phyloP scores from a whole-genome alignment of 2,113 vertebrate genomes.

The Glareola pratincola region DNA sequence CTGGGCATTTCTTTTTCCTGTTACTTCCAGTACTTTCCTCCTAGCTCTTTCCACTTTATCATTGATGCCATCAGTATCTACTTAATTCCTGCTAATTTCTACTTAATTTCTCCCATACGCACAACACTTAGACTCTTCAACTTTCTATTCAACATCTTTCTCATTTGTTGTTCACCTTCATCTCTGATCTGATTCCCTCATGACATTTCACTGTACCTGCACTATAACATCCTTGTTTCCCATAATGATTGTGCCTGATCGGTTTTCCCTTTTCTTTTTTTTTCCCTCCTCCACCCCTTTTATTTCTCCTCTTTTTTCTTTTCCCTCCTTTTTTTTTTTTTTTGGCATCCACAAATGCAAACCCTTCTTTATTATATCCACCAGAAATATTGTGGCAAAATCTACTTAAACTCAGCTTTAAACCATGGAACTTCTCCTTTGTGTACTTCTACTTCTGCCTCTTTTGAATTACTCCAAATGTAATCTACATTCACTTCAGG shows the following conservation, averaged over 20 bases:
- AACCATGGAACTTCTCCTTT: not conserved
- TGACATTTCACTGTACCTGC: not conserved
- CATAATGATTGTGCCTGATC: not conserved
- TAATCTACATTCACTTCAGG: not conserved
- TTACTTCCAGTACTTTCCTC: not conserved
- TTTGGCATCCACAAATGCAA: not conserved
- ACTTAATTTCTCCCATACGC: not conserved
- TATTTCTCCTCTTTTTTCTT: no score
- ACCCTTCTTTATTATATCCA: not conserved
- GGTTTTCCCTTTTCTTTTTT: not conserved
- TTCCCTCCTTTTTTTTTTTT: not conserved
- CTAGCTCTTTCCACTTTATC: not conserved
- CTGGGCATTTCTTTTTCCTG: not conserved
- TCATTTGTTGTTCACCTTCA: not conserved
- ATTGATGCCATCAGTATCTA: not conserved
- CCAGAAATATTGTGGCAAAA: not conserved
- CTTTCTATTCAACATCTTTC: not conserved
- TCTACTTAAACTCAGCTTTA: not conserved
- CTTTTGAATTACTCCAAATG: not conserved
- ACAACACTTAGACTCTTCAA: not conserved
- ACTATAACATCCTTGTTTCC: not conserved
- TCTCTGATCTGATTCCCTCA: not conserved
- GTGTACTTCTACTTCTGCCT: not conserved
- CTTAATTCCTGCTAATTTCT: not conserved
- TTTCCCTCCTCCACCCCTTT: fast-evolving